phyloP scores from a whole-genome alignment of 2,113 vertebrate species.

The Sterrhoptilus dennistouni region DNA sequence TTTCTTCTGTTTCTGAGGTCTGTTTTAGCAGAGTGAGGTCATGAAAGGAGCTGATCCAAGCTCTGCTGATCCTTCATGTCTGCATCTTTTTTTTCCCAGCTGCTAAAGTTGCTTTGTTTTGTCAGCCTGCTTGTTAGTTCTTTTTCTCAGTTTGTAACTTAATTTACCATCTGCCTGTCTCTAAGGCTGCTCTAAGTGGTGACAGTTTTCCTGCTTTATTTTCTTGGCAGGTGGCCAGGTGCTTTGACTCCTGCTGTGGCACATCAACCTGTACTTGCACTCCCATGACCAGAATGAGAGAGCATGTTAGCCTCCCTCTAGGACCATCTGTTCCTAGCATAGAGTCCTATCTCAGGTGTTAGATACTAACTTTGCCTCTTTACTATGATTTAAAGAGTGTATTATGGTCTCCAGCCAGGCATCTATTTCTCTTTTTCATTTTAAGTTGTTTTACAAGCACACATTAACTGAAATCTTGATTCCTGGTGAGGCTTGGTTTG shows the following conservation, averaged over 20 bases:
- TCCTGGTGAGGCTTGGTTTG: neutral
- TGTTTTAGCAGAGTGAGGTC: neutral
- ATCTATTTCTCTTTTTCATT: neutral
- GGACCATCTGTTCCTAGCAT: slow-evolving; percentile 53
- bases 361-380: neutral
- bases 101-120: slow-evolving; percentile 43
- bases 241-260: slow-evolving; percentile 48
- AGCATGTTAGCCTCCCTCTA: slow-evolving; percentile 49
- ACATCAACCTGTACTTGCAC: slow-evolving; percentile 18
- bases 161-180: slow-evolving; percentile 65
- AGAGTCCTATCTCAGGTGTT: slow-evolving; percentile 22
- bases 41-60: neutral
- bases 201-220: slow-evolving; percentile 57
- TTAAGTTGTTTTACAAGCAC: neutral
- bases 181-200: neutral
- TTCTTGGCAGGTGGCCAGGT: slow-evolving; percentile 43
- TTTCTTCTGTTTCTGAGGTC: neutral
- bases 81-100: neutral
- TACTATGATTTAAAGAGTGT: neutral
- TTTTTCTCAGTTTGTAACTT: slow-evolving; percentile 55
- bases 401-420: neutral
- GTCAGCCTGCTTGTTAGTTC: slow-evolving; percentile 15
- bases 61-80: neutral
- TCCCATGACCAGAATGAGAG: slow-evolving; percentile 10
- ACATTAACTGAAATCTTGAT: neutral